These are phyloP conservation scores for Temnothorax curvispinosus DNA, from an alignment of 1,140 invertebrate genomes.

Conservation along the genomic window DNA sequence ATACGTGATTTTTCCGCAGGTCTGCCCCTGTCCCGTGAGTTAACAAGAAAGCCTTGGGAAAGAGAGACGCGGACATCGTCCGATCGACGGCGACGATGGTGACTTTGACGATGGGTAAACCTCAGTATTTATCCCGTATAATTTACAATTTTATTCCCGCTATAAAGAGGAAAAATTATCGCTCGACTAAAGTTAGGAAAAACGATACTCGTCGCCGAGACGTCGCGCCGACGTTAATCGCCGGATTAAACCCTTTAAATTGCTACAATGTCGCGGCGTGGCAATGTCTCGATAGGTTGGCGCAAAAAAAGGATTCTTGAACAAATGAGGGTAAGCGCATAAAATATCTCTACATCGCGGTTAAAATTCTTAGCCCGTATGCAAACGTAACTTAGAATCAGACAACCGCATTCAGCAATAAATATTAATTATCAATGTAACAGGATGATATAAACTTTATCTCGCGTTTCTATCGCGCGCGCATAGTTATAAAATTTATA, in stretches of 20 bases:
- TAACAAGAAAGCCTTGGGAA: conserved; percentile 4
- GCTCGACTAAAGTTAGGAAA: conserved; percentile 16
- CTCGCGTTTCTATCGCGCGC: background rate
- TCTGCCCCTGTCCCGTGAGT: conserved; percentile 30
- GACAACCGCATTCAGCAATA: background rate
- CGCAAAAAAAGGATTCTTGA: conserved; percentile 10
- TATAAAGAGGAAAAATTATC: conserved; percentile 26
- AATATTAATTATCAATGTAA: background rate
- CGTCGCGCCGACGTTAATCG: conserved; percentile 43
- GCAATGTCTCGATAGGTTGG: conserved; percentile 6
- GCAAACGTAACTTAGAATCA: conserved; percentile 20
- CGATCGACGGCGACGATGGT: background rate
- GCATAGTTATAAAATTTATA: too few relatives aligned
- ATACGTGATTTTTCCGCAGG: conserved; percentile 57
- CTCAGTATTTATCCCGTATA: conserved; percentile 24
- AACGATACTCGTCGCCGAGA: conserved; percentile 43
- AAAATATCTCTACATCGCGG: background rate
- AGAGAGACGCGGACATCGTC: background rate
- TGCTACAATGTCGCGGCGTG: background rate
- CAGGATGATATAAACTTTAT: background rate
- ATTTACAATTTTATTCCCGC: background rate
- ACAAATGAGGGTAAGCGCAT: conserved; percentile 3
- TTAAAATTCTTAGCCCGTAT: background rate
- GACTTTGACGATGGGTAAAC: conserved; percentile 23
- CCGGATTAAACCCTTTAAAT: conserved; percentile 36